Conservation (phyloP, 2,888 invertebrate genomes). For the Cetonia aurata region DNA sequence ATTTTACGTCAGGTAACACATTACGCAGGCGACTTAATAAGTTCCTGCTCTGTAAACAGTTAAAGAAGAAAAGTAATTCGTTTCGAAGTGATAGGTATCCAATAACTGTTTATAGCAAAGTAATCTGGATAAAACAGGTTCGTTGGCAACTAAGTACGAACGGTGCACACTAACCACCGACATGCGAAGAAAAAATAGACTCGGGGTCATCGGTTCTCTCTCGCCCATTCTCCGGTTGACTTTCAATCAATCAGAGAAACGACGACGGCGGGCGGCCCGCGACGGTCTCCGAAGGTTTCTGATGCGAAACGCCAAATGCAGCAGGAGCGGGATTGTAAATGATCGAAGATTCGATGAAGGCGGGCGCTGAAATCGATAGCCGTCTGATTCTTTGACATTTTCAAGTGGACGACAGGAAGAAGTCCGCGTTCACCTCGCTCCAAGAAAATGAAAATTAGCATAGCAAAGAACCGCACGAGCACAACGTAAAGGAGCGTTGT, state of each 20-base stretch:
- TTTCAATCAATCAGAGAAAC: slow-evolving; percentile 13
- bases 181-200: slow-evolving; percentile 17
- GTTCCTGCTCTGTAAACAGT: too few species aligned
- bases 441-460: slow-evolving; percentile 11
- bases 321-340: slow-evolving; percentile 16
- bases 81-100: too few species aligned
- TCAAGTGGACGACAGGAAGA: slow-evolving; percentile 9
- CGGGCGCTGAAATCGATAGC: slow-evolving; percentile 34
- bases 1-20: too few species aligned
- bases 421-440: background rate
- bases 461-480: background rate
- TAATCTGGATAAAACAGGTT: slow-evolving; percentile 24
- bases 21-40: too few species aligned
- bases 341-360: slow-evolving; percentile 28
- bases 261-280: background rate
- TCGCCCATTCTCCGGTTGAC: slow-evolving; percentile 1
- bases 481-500: slow-evolving; percentile 5
- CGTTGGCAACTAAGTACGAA: slow-evolving; percentile 5
- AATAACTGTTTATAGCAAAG: slow-evolving; percentile 9
- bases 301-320: background rate
- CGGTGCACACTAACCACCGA: slow-evolving; percentile 6
- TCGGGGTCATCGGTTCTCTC: slow-evolving; percentile 27
- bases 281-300: slow-evolving; percentile 1
- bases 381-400: slow-evolving; percentile 34
- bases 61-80: too few species aligned